A percentile compares a stretch with the other conserved stretches of the same genome.
These are phyloP conservation scores for Plusia festucae DNA, from an alignment of 2,888 invertebrate genomes.

Conservation along the genomic window DNA sequence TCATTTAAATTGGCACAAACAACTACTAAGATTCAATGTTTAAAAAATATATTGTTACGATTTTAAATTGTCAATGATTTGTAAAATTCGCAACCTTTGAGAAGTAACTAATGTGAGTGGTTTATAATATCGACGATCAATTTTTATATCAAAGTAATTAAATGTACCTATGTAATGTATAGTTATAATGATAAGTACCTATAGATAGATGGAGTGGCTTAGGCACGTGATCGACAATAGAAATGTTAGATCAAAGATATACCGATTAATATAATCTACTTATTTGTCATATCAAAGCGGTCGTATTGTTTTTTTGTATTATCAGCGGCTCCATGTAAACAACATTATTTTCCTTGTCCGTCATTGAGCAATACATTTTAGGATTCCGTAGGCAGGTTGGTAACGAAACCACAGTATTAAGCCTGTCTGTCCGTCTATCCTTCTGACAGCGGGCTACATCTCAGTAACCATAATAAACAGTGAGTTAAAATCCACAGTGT, in stretches of 20 bases:
- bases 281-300: neutral
- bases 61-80: neutral
- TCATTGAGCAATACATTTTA: too few species aligned
- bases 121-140: constrained; percentile 15
- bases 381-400: too few species aligned
- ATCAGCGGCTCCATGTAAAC: too few species aligned
- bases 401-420: too few species aligned
- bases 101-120: constrained; percentile 4
- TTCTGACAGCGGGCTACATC: too few species aligned
- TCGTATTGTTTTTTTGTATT: neutral
- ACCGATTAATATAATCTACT: too few species aligned
- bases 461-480: too few species aligned
- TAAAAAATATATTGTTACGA: neutral
- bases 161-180: constrained; percentile 19
- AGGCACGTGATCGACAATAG: constrained; percentile 27
- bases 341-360: too few species aligned
- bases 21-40: neutral
- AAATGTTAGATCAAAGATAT: neutral
- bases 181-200: neutral
- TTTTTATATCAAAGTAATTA: constrained; percentile 17
- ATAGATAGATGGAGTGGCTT: constrained; percentile 14
- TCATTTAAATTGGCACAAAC: constrained; percentile 1
- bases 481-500: too few species aligned
- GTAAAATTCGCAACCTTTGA: neutral
- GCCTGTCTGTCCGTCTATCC: too few species aligned